A percentile compares a stretch with the other conserved stretches of the same genome.
These are phyloP conservation scores for Muntiacus reevesi DNA, from an alignment of 2,113 vertebrate genomes.

Conservation along the genomic window DNA sequence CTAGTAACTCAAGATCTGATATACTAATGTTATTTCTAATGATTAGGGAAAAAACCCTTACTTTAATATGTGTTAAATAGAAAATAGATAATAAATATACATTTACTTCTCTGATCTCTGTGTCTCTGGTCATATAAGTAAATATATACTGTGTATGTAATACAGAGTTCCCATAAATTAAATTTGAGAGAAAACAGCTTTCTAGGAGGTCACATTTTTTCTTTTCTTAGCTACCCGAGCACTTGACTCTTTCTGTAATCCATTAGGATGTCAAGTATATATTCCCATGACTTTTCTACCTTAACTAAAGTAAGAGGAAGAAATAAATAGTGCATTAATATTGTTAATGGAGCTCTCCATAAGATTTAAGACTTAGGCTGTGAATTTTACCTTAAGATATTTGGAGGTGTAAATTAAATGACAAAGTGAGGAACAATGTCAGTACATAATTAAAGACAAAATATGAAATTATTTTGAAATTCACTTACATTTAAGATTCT, in stretches of 20 bases:
- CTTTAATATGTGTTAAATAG: background rate
- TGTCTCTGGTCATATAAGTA: background rate
- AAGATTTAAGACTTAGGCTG: slow-evolving; percentile 70
- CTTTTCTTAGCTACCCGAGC: slow-evolving; percentile 19
- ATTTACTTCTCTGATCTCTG: background rate
- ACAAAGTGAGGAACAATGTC: slow-evolving; percentile 11
- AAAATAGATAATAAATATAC: background rate
- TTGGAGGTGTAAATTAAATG: slow-evolving; percentile 58
- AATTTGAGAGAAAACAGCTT: slow-evolving; percentile 26
- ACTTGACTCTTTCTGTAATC: slow-evolving; percentile 42
- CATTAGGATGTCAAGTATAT: slow-evolving; percentile 57
- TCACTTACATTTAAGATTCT: slow-evolving; percentile 50
- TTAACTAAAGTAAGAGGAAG: slow-evolving; percentile 39
- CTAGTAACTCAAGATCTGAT: background rate
- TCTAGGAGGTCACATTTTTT: slow-evolving; percentile 6
- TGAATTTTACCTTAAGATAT: slow-evolving; percentile 61
- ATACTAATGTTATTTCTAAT: background rate
- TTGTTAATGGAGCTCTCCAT: slow-evolving; percentile 66
- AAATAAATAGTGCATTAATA: slow-evolving; percentile 59
- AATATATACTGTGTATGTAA: background rate
- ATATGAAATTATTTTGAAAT: slow-evolving; percentile 62
- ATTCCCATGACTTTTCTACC: slow-evolving; percentile 49
- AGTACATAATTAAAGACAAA: slow-evolving; percentile 61
- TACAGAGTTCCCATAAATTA: slow-evolving; percentile 5
- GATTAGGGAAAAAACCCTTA: background rate